Conservation (phyloP, 2,888 invertebrate species). For the Aquatica leii region DNA sequence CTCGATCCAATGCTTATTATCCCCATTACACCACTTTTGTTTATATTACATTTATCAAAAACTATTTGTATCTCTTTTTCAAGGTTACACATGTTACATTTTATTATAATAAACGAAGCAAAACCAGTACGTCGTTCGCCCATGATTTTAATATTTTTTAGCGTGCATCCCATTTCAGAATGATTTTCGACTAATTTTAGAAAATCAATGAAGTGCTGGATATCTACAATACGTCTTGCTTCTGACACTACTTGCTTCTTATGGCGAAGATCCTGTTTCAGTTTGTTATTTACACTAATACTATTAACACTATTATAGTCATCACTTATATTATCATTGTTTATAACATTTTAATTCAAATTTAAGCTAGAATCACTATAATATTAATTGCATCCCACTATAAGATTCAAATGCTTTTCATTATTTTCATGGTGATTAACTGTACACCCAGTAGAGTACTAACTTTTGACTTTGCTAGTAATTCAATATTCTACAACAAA, state of each 20-base stretch:
- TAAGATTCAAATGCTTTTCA: too few species aligned
- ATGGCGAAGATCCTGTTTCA: too few species aligned
- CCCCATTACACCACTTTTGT: too few species aligned
- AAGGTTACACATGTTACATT: conserved; percentile 10
- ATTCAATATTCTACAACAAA: not conserved
- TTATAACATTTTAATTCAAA: not conserved
- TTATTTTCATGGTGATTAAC: too few species aligned
- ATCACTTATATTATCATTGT: not conserved
- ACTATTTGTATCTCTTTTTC: too few species aligned
- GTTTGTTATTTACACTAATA: too few species aligned
- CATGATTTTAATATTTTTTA: conserved; percentile 1
- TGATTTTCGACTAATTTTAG: conserved; percentile 1
- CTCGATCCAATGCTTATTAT: conserved; percentile 4
- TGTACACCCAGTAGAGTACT: too few species aligned
- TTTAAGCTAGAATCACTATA: not conserved
- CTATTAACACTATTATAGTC: too few species aligned
- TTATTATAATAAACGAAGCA: not conserved
- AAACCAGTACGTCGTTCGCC: not conserved
- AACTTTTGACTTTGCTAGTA: not conserved
- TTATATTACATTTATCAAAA: too few species aligned
- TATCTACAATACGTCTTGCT: conserved; percentile 5
- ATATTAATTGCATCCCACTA: too few species aligned
- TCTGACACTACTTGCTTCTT: too few species aligned
- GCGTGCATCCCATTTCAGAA: too few species aligned
- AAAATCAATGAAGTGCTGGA: not conserved